Percentiles rank a stretch among this genome's conserved stretches.
Evolutionary conservation across 2,888 invertebrate species (phyloP).

Genomic region (Gari tellinella): DNA sequence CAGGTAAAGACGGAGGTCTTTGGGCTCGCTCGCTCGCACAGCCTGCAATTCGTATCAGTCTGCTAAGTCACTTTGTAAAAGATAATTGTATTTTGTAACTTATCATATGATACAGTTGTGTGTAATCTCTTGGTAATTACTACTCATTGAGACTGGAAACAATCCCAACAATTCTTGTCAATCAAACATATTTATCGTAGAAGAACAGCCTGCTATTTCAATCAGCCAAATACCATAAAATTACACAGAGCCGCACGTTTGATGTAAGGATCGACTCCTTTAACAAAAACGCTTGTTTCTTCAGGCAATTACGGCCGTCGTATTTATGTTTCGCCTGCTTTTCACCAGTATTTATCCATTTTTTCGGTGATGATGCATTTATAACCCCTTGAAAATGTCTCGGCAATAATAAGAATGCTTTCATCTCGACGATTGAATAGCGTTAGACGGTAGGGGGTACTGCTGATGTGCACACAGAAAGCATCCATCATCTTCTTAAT

Average conservation of each 20-base stretch:
- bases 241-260: conserved; percentile 54
- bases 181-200: conserved; percentile 55
- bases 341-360: conserved; percentile 59
- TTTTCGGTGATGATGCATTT: conserved; percentile 57
- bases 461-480: conserved; percentile 33
- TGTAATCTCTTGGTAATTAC: conserved; percentile 45
- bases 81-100: conserved; percentile 47
- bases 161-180: conserved; percentile 58
- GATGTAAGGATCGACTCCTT: conserved; percentile 58
- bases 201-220: conserved; percentile 49
- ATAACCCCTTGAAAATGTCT: conserved; percentile 52
- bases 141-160: conserved; percentile 48
- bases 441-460: conserved; percentile 41
- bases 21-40: conserved; percentile 7
- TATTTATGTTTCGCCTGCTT: conserved; percentile 60
- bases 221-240: conserved; percentile 64
- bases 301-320: conserved; percentile 37
- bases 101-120: conserved; percentile 56
- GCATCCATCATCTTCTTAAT: conserved; percentile 51
- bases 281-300: conserved; percentile 51
- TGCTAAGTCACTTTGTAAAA: conserved; percentile 37
- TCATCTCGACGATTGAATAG: conserved; percentile 45
- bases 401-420: conserved; percentile 55
- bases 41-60: conserved; percentile 41
- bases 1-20: conserved; percentile 2